Evolutionary conservation across 2,888 invertebrate species (phyloP).

Genomic region (Ormyrus nitidulus): DNA sequence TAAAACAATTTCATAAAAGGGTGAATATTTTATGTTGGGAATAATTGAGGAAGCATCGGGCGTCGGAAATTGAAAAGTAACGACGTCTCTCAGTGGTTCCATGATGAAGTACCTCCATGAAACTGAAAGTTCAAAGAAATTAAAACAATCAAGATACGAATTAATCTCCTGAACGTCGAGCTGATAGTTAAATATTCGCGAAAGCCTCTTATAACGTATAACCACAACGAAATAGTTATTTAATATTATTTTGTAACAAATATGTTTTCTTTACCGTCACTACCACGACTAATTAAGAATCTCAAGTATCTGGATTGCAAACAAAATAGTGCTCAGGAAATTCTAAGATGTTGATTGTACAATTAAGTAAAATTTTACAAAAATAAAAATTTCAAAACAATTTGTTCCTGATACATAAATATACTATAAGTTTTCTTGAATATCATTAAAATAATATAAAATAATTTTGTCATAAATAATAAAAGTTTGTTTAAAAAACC

Average conservation of each 20-base stretch:
- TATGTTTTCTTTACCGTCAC: no score
- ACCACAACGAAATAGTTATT: no score
- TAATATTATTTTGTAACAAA: no score
- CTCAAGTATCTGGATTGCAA: constrained; percentile 9
- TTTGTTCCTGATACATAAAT: no score
- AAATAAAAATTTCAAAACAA: no score
- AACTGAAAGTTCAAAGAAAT: constrained; percentile 76
- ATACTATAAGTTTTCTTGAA: no score
- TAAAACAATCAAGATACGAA: constrained; percentile 72
- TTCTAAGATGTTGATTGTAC: neutral
- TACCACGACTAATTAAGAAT: neutral
- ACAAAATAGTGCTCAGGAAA: neutral
- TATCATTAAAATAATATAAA: no score
- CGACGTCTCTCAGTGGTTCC: constrained; percentile 71
- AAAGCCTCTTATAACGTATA: constrained; percentile 22
- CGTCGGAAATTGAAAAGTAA: constrained; percentile 63
- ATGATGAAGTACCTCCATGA: constrained; percentile 70
- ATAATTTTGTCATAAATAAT: no score
- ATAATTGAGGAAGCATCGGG: constrained; percentile 40
- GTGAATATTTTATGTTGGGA: constrained; percentile 34
- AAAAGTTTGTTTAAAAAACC: no score
- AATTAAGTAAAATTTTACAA: no score
- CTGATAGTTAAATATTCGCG: constrained; percentile 32
- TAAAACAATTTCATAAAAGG: constrained; percentile 23
- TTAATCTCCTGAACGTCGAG: constrained; percentile 39